These are phyloP conservation scores for Oncorhynchus masou DNA, from an alignment of 2,113 vertebrate species.

Conservation along the genomic window DNA sequence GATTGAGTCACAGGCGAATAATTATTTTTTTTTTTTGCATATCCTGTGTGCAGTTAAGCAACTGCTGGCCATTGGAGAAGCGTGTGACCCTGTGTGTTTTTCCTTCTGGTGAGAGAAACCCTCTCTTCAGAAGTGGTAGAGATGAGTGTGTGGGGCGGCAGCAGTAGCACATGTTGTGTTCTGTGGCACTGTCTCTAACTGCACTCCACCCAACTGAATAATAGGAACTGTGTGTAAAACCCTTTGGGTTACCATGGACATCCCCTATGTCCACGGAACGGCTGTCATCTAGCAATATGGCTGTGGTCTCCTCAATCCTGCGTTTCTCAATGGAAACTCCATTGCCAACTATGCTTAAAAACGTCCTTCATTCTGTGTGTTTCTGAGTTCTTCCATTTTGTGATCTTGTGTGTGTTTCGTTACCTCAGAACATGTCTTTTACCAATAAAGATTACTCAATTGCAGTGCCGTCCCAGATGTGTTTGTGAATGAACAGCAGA, in stretches of 20 bases:
- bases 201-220: constrained; percentile 46
- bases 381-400: no score
- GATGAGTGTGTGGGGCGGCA: neutral
- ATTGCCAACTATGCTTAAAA: no score
- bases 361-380: no score
- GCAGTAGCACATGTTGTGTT: constrained; percentile 23
- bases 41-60: constrained; percentile 32
- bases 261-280: constrained; percentile 22
- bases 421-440: no score
- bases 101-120: neutral
- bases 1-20: constrained; percentile 50
- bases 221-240: constrained; percentile 14
- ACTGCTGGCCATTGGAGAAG: neutral
- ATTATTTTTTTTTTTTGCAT: no score
- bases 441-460: no score
- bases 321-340: no score
- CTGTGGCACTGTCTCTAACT: constrained; percentile 13
- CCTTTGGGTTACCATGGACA: constrained; percentile 6
- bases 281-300: neutral
- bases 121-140: neutral
- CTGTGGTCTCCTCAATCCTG: neutral
- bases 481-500: no score
- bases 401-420: no score
- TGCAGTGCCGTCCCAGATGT: no score
- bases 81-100: constrained; percentile 6